Conservation (phyloP, 1,140 invertebrate species). For the Nilaparvata lugens region DNA sequence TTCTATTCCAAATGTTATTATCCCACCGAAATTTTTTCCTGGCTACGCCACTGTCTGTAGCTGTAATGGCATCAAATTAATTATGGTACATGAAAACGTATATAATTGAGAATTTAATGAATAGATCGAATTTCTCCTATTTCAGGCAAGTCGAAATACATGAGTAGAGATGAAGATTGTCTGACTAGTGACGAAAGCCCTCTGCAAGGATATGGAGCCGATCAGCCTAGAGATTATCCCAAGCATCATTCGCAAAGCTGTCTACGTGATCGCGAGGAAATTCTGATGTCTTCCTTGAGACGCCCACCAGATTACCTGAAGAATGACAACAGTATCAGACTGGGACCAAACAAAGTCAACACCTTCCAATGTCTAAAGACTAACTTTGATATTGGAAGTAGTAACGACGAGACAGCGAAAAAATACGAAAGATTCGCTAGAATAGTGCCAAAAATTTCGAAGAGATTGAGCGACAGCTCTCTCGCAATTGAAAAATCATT, state of each 20-base stretch:
- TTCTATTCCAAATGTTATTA: no score
- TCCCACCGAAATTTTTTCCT: no score
- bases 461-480: background rate
- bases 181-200: slow-evolving; percentile 7
- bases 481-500: background rate
- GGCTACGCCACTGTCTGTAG: no score
- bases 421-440: background rate
- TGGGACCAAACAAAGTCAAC: slow-evolving; percentile 10
- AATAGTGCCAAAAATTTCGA: background rate
- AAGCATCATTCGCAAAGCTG: background rate
- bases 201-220: background rate
- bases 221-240: background rate
- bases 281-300: slow-evolving; percentile 13
- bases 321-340: slow-evolving; percentile 2
- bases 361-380: slow-evolving; percentile 9
- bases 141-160: background rate
- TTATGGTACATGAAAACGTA: no score
- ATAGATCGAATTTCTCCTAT: no score
- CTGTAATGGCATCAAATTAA: no score
- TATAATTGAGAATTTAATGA: no score
- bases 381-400: background rate
- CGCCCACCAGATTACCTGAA: background rate
- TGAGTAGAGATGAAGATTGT: slow-evolving; percentile 14
- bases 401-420: background rate
- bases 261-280: slow-evolving; percentile 11